Conservation (phyloP, 2,888 invertebrate species). For the Prenolepis imparis region DNA sequence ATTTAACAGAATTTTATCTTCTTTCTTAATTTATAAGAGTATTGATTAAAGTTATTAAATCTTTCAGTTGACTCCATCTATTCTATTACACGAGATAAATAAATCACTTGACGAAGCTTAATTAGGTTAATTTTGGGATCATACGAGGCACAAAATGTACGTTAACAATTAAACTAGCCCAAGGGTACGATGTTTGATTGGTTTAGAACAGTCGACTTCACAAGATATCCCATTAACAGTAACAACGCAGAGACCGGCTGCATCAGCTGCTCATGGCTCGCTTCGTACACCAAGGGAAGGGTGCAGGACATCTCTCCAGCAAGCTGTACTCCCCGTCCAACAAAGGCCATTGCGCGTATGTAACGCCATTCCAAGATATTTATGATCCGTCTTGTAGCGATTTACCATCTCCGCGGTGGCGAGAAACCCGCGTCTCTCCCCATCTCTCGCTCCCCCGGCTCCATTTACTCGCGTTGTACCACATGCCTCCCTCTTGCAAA, state of each 20-base stretch:
- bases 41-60: background rate
- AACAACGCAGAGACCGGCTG: constrained; percentile 34
- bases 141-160: background rate
- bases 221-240: constrained; percentile 25
- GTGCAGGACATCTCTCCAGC: constrained; percentile 3
- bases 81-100: background rate
- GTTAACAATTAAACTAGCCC: background rate
- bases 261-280: constrained; percentile 30
- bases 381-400: constrained; percentile 77
- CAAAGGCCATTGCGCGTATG: constrained; percentile 51
- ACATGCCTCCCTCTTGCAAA: constrained; percentile 4
- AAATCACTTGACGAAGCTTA: background rate
- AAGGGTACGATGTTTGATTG: constrained; percentile 21
- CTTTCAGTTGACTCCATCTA: background rate
- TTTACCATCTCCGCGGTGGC: constrained; percentile 70
- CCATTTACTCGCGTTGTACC: constrained; percentile 41
- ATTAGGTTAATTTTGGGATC: background rate
- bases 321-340: constrained; percentile 13
- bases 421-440: constrained; percentile 38
- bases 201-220: background rate
- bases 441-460: constrained; percentile 19
- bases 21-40: background rate
- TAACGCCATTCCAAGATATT: constrained; percentile 69
- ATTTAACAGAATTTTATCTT: background rate
- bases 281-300: background rate